Evolutionary conservation across 2,113 vertebrate species (phyloP), one percentile per base, ranked within the genome.

Genomic region (Phylloscopus trochilus): DNA sequence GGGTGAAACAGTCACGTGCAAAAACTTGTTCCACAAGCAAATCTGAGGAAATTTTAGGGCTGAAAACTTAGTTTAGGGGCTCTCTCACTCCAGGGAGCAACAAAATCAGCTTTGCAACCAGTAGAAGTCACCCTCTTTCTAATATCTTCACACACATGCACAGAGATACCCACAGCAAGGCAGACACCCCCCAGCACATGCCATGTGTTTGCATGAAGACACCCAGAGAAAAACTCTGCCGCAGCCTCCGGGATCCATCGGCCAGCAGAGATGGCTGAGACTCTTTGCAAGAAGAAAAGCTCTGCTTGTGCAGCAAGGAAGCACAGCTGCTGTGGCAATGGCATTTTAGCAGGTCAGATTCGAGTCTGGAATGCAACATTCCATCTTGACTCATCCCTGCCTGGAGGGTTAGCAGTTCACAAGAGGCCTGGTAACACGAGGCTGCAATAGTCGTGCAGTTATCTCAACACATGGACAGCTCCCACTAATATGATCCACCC

Each of bases 401-500:
- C 72, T 52, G 49, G 20, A 74, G 37, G 47, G 46, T 51, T 53
- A 66, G 74, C 46, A 76, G 44, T 4, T 81, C 79, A 73, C 2
- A 1, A 72, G 13, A 72, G 31, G 76, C 27, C 33, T 87, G 26
- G 49, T 17, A 74, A 59, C 19, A 51, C 0, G 1, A 72, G 46
- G 72, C 62, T 90, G 24, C 77, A 70, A 21, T 1, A 85, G 27
- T 6, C 3, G 0, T n/a, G 46, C 55, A 69, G 87, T 67, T 95
- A 81, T 89, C 82, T 77, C 68, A 41, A 76, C 22, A 31, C 24
- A 9, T 46, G 89, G 89, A 95, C 85, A 93, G 84, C 87, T 91
- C 90, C 91, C 8, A 1, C 82, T 64, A 75, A 60, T 2, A 63
- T 3, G 2, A 93, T 91, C 92, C 94, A 87, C 33, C 67, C 70